Percentiles rank a stretch among this genome's conserved stretches.
Evolutionary conservation across 2,888 invertebrate species (phyloP).

Genomic region (Epinotia nisella): DNA sequence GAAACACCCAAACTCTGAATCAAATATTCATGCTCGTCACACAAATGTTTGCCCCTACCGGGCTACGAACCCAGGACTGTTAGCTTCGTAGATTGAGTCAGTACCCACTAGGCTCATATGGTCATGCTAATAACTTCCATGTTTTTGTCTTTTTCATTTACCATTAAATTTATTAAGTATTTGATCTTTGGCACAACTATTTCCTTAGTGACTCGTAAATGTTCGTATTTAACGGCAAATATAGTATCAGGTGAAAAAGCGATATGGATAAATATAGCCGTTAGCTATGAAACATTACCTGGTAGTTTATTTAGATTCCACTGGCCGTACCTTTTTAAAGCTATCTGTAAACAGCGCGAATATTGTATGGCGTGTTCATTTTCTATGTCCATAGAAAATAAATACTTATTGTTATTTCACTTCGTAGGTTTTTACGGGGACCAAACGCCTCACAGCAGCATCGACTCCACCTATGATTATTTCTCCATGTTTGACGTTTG

Average conservation of each 20-base stretch:
- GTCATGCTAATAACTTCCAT: no score
- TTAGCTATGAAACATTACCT: neutral
- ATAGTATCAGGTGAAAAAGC: neutral
- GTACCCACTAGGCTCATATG: no score
- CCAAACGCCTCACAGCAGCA: slow-evolving; percentile 77
- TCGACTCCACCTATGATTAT: slow-evolving; percentile 74
- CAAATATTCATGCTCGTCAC: no score
- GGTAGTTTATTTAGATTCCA: neutral
- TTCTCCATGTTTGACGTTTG: slow-evolving; percentile 75
- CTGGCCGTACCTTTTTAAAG: neutral
- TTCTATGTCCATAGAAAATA: neutral
- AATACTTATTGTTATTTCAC: neutral
- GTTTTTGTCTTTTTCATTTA: no score
- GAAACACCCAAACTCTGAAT: no score
- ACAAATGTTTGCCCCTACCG: no score
- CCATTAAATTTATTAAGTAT: no score
- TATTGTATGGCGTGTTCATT: neutral
- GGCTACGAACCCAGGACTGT: no score
- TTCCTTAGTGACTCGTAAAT: neutral
- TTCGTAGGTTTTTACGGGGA: slow-evolving; percentile 76
- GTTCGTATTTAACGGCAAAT: neutral
- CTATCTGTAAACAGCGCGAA: neutral
- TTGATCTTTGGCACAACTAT: neutral
- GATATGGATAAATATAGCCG: no score
- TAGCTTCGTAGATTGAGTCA: no score